Evolutionary conservation across 2,797 vertebrate species (phyloP), one percentile per base, ranked within the genome.

Genomic region (Helarctos malayanus): DNA sequence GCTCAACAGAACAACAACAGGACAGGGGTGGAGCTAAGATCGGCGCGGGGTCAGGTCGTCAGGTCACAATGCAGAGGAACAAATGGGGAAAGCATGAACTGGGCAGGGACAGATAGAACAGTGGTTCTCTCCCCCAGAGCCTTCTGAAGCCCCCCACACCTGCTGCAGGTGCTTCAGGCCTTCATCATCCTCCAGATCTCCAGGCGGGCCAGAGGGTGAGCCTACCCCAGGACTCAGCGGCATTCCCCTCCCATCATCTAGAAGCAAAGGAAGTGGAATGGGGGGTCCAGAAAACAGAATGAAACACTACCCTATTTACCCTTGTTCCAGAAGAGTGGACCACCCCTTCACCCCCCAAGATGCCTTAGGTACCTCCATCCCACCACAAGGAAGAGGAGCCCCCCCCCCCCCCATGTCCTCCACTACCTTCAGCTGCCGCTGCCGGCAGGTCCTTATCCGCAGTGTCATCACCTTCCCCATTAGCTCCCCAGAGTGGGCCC

Each of bases 111-210:
- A 84, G 27, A 71, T 0, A 6, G 11, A 32, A 75, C 23, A 19
- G 12, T 18, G 75, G 35, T 11, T 10, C 71, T 38, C 69, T 87
- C 16, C 54, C 75, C 65, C 47, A 13, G 11, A 18, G 45, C 65
- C 65, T 56, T 69, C 38, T 61, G 10, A 57, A 78, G 18, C 11
- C 21, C 41, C 81, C 1, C 94, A 82, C 61, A 99, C 99, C 99
- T 99, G 99, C 97, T 99, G 99, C 97, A 99, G 98, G 98, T 99
- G 99, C 98, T 99, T 99, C 99, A 99, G 99, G 98, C 99, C 99
- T 98, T 99, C 99, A 16, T 99, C 99, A 32, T 99, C 99, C 98
- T 99, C 99, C 1, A 99, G 98, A 97, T 99, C 99, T 96, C 99
- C 99, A 97, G 99, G 98, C 85, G 99, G 99, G 97, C 95, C 98